phyloP scores from a whole-genome alignment of 2,113 vertebrate species.

The Atrichornis clamosus region DNA sequence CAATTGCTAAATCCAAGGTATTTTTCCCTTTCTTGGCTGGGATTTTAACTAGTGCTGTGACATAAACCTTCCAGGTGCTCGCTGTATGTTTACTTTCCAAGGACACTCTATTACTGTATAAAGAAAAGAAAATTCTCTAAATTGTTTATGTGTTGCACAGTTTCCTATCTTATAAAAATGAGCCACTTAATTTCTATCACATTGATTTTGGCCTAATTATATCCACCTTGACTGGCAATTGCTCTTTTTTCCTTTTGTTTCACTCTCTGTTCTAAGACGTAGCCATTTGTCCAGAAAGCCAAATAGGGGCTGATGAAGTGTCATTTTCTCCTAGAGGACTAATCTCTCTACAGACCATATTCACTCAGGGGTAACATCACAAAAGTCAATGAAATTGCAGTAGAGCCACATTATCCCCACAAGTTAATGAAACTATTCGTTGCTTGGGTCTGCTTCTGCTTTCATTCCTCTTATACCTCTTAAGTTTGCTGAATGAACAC shows the following conservation, averaged over 20 bases:
- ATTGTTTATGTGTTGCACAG: slow-evolving; percentile 14
- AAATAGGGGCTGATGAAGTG: neutral
- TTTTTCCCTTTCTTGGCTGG: slow-evolving; percentile 2
- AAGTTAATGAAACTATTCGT: neutral
- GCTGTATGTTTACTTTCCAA: slow-evolving; percentile 37
- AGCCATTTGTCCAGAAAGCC: neutral
- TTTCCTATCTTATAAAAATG: slow-evolving; percentile 22
- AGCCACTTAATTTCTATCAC: slow-evolving; percentile 28
- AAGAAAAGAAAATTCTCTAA: neutral
- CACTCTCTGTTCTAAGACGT: neutral
- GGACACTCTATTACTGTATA: neutral
- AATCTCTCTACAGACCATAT: neutral
- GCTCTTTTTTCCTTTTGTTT: slow-evolving; percentile 10
- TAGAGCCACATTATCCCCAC: neutral
- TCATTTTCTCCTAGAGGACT: neutral
- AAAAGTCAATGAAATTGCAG: neutral
- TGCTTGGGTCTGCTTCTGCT: neutral
- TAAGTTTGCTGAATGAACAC: neutral
- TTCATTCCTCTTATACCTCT: neutral
- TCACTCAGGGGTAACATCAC: neutral
- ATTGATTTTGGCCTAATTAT: slow-evolving; percentile 25
- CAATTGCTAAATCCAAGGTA: slow-evolving; percentile 21
- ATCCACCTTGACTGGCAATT: slow-evolving; percentile 28
- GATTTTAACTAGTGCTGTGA: slow-evolving; percentile 30
- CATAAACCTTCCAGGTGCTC: neutral